These are phyloP conservation scores for Thymallus thymallus DNA, from an alignment of 2,113 vertebrate genomes.

Conservation along the genomic window DNA sequence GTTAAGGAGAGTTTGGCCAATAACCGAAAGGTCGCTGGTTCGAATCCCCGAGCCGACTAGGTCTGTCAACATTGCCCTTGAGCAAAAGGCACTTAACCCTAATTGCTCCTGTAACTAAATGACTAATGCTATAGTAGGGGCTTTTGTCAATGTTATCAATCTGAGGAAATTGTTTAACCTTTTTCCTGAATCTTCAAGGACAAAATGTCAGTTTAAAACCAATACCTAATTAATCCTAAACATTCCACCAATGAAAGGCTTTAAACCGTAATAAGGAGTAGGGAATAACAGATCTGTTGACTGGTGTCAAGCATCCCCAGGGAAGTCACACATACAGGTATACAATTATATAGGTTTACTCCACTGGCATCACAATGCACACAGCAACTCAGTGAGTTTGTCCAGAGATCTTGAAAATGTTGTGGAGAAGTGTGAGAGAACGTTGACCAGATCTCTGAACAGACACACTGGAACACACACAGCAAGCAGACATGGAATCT, in stretches of 20 bases:
- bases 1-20: no score
- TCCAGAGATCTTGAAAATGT: not conserved
- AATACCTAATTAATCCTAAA: not conserved
- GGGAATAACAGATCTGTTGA: no score
- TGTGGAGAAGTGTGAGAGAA: not conserved
- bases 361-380: not conserved
- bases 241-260: not conserved
- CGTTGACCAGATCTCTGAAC: constrained; percentile 4
- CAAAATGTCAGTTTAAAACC: not conserved
- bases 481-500: not conserved
- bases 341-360: not conserved
- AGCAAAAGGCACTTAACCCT: no score
- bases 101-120: no score
- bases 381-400: not conserved
- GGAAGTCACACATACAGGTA: not conserved
- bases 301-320: not conserved
- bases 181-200: not conserved
- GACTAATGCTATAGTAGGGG: no score
- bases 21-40: no score
- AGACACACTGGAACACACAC: constrained; percentile 3
- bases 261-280: not conserved
- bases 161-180: no score
- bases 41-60: no score
- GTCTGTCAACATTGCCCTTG: no score
- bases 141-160: no score